phyloP scores from a whole-genome alignment of 2,797 vertebrate genomes.

The Delichon dasypus region DNA sequence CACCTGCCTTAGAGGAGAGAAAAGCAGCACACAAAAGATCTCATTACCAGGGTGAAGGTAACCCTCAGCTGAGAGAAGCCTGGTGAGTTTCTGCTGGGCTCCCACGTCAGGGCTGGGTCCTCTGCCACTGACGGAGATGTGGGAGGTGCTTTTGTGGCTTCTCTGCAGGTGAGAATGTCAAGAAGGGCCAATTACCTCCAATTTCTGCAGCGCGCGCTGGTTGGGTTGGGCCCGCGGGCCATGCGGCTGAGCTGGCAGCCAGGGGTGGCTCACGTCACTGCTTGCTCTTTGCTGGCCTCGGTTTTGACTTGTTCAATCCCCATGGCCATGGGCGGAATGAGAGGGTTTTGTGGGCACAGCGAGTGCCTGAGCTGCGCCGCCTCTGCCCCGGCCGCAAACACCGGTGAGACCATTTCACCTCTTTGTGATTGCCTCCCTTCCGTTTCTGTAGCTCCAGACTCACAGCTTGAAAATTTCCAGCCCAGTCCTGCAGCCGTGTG shows the following conservation, averaged over 20 bases:
- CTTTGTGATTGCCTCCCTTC: rapidly evolving
- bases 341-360: background rate
- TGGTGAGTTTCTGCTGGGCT: background rate
- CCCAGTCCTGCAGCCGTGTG: background rate
- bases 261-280: background rate
- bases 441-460: background rate
- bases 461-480: background rate
- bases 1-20: background rate
- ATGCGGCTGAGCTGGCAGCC: background rate
- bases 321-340: background rate
- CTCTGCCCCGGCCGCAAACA: rapidly evolving
- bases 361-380: background rate
- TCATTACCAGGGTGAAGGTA: background rate
- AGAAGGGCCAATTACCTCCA: background rate
- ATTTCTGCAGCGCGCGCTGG: rapidly evolving
- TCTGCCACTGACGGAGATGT: rapidly evolving
- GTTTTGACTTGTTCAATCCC: background rate
- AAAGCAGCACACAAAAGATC: background rate
- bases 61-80: background rate
- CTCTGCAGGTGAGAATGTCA: background rate
- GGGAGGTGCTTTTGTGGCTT: background rate
- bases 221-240: background rate
- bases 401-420: rapidly evolving
- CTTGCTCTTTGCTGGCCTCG: background rate
- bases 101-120: background rate